Conservation (phyloP, 2,797 vertebrate genomes). For the Macropus fuliginosus region DNA sequence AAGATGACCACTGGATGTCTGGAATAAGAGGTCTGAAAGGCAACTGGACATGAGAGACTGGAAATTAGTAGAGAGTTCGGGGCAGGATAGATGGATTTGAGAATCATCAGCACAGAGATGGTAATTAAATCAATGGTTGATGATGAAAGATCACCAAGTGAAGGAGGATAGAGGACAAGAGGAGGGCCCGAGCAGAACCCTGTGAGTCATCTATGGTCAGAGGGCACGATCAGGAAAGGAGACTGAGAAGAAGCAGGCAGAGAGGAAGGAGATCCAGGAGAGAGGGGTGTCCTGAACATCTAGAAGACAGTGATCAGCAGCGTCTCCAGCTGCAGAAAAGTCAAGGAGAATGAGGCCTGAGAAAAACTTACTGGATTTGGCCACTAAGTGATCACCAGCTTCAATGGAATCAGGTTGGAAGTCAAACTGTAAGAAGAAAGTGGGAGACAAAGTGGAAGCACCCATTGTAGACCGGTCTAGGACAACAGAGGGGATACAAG, state of each 20-base stretch:
- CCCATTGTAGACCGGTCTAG: neutral
- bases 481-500: neutral
- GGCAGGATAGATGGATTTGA: neutral
- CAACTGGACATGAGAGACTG: neutral
- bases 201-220: neutral
- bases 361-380: neutral
- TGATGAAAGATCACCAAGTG: neutral
- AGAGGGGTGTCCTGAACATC: neutral
- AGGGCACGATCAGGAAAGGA: neutral
- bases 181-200: neutral
- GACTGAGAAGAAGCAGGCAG: neutral
- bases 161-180: neutral
- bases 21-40: neutral
- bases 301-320: neutral
- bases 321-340: no score
- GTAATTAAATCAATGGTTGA: neutral
- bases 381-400: neutral
- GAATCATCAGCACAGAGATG: neutral
- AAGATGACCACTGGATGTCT: neutral
- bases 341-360: neutral
- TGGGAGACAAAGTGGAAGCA: neutral
- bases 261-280: neutral
- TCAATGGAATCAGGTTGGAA: neutral
- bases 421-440: neutral
- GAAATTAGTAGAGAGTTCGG: neutral